Percentiles rank a stretch among this genome's conserved stretches.
Conservation (phyloP, 2,113 vertebrate species). For the cat (Felis catus) region F.catus_Fca126_mat1.0 CM031414.1:104573001-104573500, state of each 20-base stretch:
- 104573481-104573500: background rate
- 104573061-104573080: background rate
- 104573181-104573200: constrained; percentile 94
- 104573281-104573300: background rate
- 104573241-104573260: background rate
- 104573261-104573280: background rate
- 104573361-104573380: accelerated
- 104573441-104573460: background rate
- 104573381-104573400: background rate
- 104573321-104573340: background rate
- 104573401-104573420: background rate
- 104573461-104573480: background rate
- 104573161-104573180: background rate
- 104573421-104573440: background rate
- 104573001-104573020: background rate
- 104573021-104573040: background rate
- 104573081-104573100: background rate
- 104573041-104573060: background rate
- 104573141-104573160: background rate
- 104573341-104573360: background rate
- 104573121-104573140: background rate
- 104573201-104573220: constrained; percentile 92
- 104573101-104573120: background rate
- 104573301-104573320: background rate
- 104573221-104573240: constrained; percentile 89